Evolutionary conservation across 2,113 vertebrate species (phyloP), one percentile per base, ranked within the genome.

Genomic region (Notothenia coriiceps): DNA sequence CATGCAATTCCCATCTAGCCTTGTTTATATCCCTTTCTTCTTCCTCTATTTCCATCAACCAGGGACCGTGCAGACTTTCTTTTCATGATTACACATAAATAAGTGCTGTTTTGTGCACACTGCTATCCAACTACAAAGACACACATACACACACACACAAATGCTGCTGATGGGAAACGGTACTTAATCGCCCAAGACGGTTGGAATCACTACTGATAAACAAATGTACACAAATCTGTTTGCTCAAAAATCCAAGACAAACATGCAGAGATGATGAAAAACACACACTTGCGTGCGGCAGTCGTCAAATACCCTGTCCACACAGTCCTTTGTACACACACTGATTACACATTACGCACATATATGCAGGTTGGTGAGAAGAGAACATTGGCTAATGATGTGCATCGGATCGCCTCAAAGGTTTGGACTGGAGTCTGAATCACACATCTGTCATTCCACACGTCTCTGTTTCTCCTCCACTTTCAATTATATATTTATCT

Each of bases 401-500:
- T 47, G 80, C 70, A 74, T 83, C 66, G 12, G 59, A 87, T 79
- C 47, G 22, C 68, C 86, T 87, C 74, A 73, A 73, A 89, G 73
- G 59, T 86, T 84, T 47, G 69, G 63, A 35, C 76, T 20, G 0
- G 11, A 68, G 49, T 69, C 29, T 35, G 66, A 74, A 73, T 70
- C 10, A 0, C 77, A 67, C 73, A 80, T 83, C 89, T 74, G 83
- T 87, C 91, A 88, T 81, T 64, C n/a, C 43, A 29, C 75, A 40
- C 56, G 22, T 82, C 79, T 74, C 35, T 13, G n/a, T 46, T 82
- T 60, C 50, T 51, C 22, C 69, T 62, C 71, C 60, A 14, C 85
- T 86, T 88, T 88, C 84, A 89, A 87, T 87, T 86, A 75, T 81
- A 80, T 81, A 74, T 90, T 85, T 84, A 79, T 90, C 79, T 89